These are phyloP conservation scores for Leucoraja ocellata DNA, from an alignment of 2,797 vertebrate genomes.

Conservation along the genomic window DNA sequence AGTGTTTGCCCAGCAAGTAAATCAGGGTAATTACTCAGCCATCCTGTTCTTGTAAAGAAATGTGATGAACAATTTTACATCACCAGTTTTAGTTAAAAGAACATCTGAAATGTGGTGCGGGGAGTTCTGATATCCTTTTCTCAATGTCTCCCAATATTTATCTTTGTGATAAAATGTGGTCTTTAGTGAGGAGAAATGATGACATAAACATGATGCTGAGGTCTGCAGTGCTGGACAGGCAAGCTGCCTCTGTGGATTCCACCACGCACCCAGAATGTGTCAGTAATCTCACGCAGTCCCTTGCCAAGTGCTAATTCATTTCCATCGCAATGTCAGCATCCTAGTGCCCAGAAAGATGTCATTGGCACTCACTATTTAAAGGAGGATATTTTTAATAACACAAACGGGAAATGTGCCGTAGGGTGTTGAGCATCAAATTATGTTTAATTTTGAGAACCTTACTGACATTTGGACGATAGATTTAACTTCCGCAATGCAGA, in stretches of 20 bases:
- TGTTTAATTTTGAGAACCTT: background rate
- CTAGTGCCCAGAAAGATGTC: background rate
- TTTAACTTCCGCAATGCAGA: background rate
- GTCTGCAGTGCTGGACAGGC: background rate
- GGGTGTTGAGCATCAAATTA: background rate
- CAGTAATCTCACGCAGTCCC: background rate
- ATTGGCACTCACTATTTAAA: background rate
- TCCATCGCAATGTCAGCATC: background rate
- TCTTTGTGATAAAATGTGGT: background rate
- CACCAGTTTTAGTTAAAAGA: background rate
- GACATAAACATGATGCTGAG: background rate
- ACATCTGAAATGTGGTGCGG: background rate
- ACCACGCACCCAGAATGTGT: background rate
- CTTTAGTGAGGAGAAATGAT: background rate
- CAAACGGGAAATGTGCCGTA: background rate
- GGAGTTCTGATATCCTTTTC: background rate
- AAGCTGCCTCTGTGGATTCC: background rate
- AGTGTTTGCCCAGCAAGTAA: background rate
- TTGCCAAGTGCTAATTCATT: slow-evolving; percentile 11
- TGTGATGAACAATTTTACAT: background rate
- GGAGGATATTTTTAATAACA: background rate
- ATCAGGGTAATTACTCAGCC: background rate
- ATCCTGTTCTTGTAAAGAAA: background rate
- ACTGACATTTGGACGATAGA: background rate
- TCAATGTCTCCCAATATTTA: background rate